Percentiles rank a stretch among this genome's conserved stretches.
phyloP scores from a whole-genome alignment of 2,888 invertebrate species.

The Metacarcinus magister region DNA sequence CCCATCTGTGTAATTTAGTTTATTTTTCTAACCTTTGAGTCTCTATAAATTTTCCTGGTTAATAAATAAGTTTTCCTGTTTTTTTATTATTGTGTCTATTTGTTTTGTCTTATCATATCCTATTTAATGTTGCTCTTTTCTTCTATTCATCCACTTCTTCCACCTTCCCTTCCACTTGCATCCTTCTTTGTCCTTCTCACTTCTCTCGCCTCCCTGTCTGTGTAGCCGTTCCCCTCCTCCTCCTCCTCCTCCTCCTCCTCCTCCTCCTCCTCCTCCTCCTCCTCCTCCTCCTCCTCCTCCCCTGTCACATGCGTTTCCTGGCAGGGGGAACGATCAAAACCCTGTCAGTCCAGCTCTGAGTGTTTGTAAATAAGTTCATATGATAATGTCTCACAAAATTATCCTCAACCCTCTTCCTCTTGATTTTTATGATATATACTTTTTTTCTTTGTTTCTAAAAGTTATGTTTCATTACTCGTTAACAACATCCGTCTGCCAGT shows the following conservation, averaged over 20 bases:
- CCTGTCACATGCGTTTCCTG: too few relatives aligned
- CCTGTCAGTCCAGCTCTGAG: neutral
- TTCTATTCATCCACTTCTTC: too few relatives aligned
- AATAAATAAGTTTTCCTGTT: too few relatives aligned
- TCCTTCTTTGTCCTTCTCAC: neutral
- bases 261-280: neutral
- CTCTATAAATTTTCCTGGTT: too few relatives aligned
- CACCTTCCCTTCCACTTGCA: neutral
- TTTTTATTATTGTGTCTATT: too few relatives aligned
- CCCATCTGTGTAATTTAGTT: too few relatives aligned
- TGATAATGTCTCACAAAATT: neutral
- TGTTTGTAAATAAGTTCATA: neutral
- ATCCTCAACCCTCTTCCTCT: neutral
- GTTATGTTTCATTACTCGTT: neutral
- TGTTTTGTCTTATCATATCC: too few relatives aligned
- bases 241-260: neutral
- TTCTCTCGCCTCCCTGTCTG: neutral
- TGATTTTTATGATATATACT: neutral
- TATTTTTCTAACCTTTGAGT: too few relatives aligned
- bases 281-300: neutral
- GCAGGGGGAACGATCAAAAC: neutral
- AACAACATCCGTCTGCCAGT: neutral
- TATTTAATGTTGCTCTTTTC: too few relatives aligned
- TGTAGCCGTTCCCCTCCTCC: neutral
- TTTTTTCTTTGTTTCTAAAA: neutral